Evolutionary conservation across 1,140 invertebrate genomes (phyloP), one percentile per base, ranked within the genome.

Genomic region (Vollenhovia emeryi): DNA sequence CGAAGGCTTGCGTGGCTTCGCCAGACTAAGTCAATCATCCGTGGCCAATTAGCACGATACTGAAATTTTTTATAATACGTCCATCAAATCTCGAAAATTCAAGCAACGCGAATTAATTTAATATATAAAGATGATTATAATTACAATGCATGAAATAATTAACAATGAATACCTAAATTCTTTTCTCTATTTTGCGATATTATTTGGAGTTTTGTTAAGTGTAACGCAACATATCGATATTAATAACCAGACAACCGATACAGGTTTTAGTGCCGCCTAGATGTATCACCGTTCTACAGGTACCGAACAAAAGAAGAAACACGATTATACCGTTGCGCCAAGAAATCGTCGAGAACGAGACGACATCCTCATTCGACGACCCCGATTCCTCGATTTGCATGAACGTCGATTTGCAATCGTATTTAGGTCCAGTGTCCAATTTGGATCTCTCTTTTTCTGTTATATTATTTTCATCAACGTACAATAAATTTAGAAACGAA

Each of bases 301-400:
- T 24, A 59, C 24, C 13, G 4, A 30, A 73, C 64, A 73, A 82
- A 82, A 82, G 59, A 27, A 76, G 40, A 21, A 78, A 13, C 74
- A 33, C 24, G 64, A 15, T 55, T 36, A 80, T 80, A 69, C 64
- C 78, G 64, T 71, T 80, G 66, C 78, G 9, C n/a, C 30, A 45
- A 57, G 78, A 82, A 82, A 82, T 45, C 33, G 33, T 43, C 62
- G 30, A 62, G 33, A 40, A 62, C 50, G 27, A 73, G 36, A 57
- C 66, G 18, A 82, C 40, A 82, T 73, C 50, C 76, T 79, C 78
- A 71, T 73, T 82, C 78, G 18, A 33, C 43, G 78, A 82, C 78
- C 78, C 30, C 66, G n/a, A 82, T 82, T 45, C 50, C 78, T 71
- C 78, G 24, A 82, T 73, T 80, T 33, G 36, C 50, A 36, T 43